Base-by-base conservation (phyloP, 2,888 invertebrate species). In the Polymixis flavicincta region DNA sequence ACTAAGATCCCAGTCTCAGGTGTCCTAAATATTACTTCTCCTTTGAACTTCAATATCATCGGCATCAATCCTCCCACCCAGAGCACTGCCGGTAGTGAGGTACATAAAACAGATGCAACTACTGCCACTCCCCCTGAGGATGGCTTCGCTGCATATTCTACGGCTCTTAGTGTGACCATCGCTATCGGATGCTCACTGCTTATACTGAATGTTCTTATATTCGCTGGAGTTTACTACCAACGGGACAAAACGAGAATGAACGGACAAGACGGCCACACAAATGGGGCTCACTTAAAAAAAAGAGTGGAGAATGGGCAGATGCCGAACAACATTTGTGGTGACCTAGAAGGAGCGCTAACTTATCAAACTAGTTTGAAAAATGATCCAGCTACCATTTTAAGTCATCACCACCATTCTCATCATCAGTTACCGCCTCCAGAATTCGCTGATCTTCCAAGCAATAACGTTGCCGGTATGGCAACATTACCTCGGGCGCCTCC, bases 181-280 rank as follows among this genome's bases (percentile, higher is more conserved):
- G 99, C 99, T 66, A 99, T 99, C 84, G 99, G 99, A 57, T 99
- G 99, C 91, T 99, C 99, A 8, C 95, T 99, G 77, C 97, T 99
- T 37, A 98, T 99, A 89, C 96, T 99, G 7, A 99, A 99, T 92
- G 98, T 99, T 64, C 96, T 99, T 48, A 99, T 99, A 90, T 99
- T 99, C 92, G 99, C 99, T 71, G 99, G 99, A 7, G 98, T 99
- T 0, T 99, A 99, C 93, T 99, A 99, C 92, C 99, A 99, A 91
- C 97, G 98, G 71, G 98, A 98, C 91, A 98, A 98, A 93, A 98
- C 98, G 81, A 97, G 98, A 85, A 97, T 98, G 96, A 96, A 97
- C 80, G 97, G 97, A 19, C 97, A 97, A 88, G 97, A 96, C 14
- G 96, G 95, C 37, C 97, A 96, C 76, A 92, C 96, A 14, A 97